Conservation (phyloP, 2,888 invertebrate species). For the Nomada ruficornis region DNA sequence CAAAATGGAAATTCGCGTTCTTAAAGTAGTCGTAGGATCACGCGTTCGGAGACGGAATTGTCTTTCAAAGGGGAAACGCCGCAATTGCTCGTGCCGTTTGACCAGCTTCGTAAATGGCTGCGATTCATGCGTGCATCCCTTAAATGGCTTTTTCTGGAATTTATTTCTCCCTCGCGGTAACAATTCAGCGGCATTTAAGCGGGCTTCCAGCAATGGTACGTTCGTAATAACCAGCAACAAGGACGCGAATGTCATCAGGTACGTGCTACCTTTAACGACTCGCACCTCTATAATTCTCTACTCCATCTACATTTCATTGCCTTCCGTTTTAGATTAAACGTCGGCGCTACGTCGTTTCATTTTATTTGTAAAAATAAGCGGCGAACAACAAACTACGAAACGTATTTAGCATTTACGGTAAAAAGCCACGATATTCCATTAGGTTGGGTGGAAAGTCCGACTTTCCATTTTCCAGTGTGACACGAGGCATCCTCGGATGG, state of each 20-base stretch:
- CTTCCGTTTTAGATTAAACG: neutral
- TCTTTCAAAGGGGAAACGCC: constrained; percentile 15
- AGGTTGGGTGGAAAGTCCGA: constrained; percentile 36
- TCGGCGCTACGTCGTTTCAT: neutral
- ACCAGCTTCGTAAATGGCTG: constrained; percentile 65
- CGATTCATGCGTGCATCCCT: constrained; percentile 42
- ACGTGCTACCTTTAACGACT: constrained; percentile 19
- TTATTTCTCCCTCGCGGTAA: constrained; percentile 35
- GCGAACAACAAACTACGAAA: neutral
- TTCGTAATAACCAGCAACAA: constrained; percentile 44
- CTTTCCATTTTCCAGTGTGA: constrained; percentile 41
- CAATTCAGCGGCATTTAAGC: constrained; percentile 45
- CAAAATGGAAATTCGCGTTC: constrained; percentile 67
- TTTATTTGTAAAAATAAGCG: neutral
- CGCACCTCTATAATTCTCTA: neutral
- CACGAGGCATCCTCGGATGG: constrained; percentile 35
- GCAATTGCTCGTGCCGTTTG: constrained; percentile 10
- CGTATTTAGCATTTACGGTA: neutral
- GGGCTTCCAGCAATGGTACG: constrained; percentile 41
- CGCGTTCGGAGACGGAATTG: neutral
- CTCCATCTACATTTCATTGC: neutral
- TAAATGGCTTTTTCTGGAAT: constrained; percentile 39
- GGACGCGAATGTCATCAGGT: constrained; percentile 44
- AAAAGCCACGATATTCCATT: constrained; percentile 28
- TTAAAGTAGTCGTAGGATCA: constrained; percentile 44